Evolutionary conservation across 2,797 vertebrate species (phyloP), one percentile per base, ranked within the genome.

Genomic region (Coregonus ussuriensis): DNA sequence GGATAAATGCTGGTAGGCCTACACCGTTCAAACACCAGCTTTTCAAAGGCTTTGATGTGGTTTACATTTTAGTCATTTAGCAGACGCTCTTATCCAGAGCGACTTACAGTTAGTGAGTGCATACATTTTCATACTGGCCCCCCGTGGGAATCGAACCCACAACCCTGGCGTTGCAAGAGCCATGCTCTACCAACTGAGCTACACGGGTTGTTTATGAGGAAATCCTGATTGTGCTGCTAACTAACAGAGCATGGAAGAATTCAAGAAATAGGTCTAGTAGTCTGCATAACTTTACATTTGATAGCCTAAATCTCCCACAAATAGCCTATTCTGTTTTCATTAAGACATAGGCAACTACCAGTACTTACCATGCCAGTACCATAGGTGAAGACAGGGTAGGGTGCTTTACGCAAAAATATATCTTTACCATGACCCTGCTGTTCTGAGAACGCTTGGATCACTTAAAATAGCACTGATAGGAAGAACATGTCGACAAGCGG

Each of bases 401-500:
- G 59, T 25, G 9, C 21, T 62, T 47, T 47, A 47, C 0, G 2
- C 41, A 35, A 16, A 35, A 14, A 74, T 84, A 84, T 87, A 90
- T 87, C 82, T 90, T 91, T 90, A 89, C 70, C 78, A 79, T 88
- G 86, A 91, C 41, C 41, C 85, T 85, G 85, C 84, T 80, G 47
- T 92, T 91, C 89, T 87, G 66, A 91, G 91, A 93, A 93, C 79
- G 54, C 41, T 13, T 41, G 66, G 82, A 81, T 81, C 80, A 87
- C 90, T 92, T 87, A 83, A 93, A 93, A 94, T 93, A 92, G 88
- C 82, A 77, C 81, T n/a, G 82, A 91, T 81, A 86, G 85, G 86
- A 92, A 89, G 86, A 93, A 88, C 87, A 74, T 52, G 88, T 88
- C 72, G 89, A 91, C 89, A 88, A 87, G 33, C 31, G 6, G 31